Base-by-base conservation (phyloP, 2,113 vertebrate genomes). In the Tetrax tetrax region DNA sequence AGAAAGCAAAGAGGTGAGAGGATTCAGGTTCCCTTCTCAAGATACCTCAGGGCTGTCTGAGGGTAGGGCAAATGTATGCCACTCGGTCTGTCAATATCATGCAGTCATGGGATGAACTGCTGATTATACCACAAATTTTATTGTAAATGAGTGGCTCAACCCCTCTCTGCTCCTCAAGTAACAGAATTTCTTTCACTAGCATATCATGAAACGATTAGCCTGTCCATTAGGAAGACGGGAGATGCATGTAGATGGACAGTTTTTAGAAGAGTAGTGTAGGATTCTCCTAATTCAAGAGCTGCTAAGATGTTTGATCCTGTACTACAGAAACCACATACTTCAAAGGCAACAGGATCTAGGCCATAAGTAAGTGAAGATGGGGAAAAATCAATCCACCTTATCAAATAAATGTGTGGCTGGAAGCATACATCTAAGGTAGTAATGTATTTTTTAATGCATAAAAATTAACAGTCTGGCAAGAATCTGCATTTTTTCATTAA, bases 331-430 rank as follows among this genome's bases (percentile, higher is more conserved):
- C 50, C n/a, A 59, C 43, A 41, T 24, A 48, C 83, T 93, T 93
- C 93, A 95, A 91, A 92, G 71, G 51, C 64, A 91, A 35, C 14
- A 88, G 68, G 13, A 95, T 74, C 54, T 77, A 88, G 82, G 51
- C 75, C 57, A 48, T 78, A 91, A 64, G 66, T 80, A 92, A 83
- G 45, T 0, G 1, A 84, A 68, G 41, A 82, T 21, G 29, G 25
- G 60, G 12, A 66, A 79, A 90, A 89, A 71, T 75, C 85, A 75
- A 64, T 75, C 41, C 43, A 51, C 54, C 35, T 70, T 94, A 77
- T 76, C 54, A 87, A 83, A 88, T 43, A 85, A 77, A 93, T 0
- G 5, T 63, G 59, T 79, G 54, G 25, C 63, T 80, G n/a, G 54
- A 94, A 91, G 41, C 53, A 50, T 1, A 2, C 27, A 38, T 65